Evolutionary conservation across 2,797 vertebrate species (phyloP), one percentile per base, ranked within the genome.

Genomic region (Pteronotus mesoamericanus): DNA sequence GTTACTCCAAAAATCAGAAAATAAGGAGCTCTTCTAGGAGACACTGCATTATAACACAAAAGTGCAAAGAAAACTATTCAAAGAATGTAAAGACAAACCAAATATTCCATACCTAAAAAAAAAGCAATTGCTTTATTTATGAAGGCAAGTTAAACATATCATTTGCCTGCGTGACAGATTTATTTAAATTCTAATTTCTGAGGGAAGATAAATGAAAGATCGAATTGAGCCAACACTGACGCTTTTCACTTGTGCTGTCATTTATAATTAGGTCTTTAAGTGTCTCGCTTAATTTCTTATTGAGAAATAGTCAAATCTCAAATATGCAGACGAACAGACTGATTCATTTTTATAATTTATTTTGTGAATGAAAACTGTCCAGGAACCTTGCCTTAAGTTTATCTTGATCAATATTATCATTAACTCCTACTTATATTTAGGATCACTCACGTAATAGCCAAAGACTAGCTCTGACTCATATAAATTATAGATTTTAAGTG

Each of bases 81-180:
- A 66, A 86, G 29, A 61, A 97, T 95, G 22, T 94, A 96, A 98
- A 98, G 94, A 34, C 12, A 88, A 88, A 51, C 3, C 14, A 22
- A 64, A 92, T 51, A 77, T 48, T 39, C 61, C 46, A 94, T 84
- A 95, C 46, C 51, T 82, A 86, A 91, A 24, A 95, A 68, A 69
- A 68, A 72, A 92, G 9, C 96, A 98, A 97, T 94, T 97, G 55
- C 96, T 96, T 97, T 98, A 77, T 82, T 89, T 95, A 59, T 2
- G 9, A 98, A 98, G 97, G 26, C 22, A 96, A 85, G 64, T 94
- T 98, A 98, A 98, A 95, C 6, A 89, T 95, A 37, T 86, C 87
- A 97, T 97, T 98, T 98, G 77, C 32, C 85, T 79, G 3, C 75
- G 68, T 0, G 21, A 96, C 75, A 97, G 64, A 96, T 34, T 55